A percentile compares a stretch with the other conserved stretches of the same genome.
These are phyloP conservation scores for Monochamus alternatus DNA, from an alignment of 2,888 invertebrate species.

Conservation along the genomic window DNA sequence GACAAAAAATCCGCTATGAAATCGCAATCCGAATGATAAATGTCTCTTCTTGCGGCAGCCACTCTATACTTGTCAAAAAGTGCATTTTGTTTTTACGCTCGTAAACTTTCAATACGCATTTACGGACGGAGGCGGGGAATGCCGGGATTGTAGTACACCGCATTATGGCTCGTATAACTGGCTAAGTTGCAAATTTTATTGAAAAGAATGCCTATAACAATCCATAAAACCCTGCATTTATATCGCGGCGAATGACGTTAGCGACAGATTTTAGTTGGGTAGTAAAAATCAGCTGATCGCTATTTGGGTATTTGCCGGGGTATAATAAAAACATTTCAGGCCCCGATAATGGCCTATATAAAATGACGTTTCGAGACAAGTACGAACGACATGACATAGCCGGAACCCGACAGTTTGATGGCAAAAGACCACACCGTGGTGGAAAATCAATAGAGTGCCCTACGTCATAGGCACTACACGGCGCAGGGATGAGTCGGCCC, in stretches of 20 bases:
- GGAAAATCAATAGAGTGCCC: conserved; percentile 68
- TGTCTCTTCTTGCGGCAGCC: not conserved
- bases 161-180: conserved; percentile 42
- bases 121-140: conserved; percentile 15
- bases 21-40: not conserved
- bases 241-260: conserved; percentile 54
- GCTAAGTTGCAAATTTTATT: conserved; percentile 52
- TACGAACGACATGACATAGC: conserved; percentile 54
- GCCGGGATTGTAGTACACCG: conserved; percentile 22
- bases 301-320: conserved; percentile 43
- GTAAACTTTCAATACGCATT: conserved; percentile 24
- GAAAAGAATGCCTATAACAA: conserved; percentile 54
- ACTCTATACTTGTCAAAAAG: not conserved
- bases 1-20: conserved; percentile 37
- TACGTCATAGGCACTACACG: conserved; percentile 66
- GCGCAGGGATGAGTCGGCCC: conserved; percentile 56
- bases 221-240: conserved; percentile 54
- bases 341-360: conserved; percentile 63
- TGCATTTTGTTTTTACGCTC: conserved; percentile 25
- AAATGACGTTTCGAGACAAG: conserved; percentile 66
- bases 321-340: conserved; percentile 60
- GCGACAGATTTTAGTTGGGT: conserved; percentile 55
- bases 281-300: conserved; percentile 62
- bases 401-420: conserved; percentile 61
- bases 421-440: conserved; percentile 64